These are phyloP conservation scores for Erythrolamprus reginae DNA, from an alignment of 2,113 vertebrate genomes.

Conservation along the genomic window DNA sequence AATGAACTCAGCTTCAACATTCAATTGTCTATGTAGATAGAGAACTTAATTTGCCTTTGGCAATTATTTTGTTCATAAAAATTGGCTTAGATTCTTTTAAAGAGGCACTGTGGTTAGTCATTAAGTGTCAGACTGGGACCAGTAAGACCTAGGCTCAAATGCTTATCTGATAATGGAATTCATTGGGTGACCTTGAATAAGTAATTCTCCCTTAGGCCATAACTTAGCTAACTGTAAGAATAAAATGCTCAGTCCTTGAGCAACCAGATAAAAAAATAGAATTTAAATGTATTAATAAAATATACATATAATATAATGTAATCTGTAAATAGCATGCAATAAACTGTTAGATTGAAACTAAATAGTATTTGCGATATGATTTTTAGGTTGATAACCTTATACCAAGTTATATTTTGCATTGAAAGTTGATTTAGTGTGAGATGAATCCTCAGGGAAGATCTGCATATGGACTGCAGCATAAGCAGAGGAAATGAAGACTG, in stretches of 20 bases:
- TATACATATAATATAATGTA: not conserved
- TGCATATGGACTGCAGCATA: not conserved
- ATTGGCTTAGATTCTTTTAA: not conserved
- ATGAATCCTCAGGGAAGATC: not conserved
- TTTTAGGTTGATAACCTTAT: not conserved
- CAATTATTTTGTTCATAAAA: not conserved
- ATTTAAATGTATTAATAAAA: not conserved
- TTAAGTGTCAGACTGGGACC: not conserved
- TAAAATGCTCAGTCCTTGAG: not conserved
- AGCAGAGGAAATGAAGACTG: not conserved
- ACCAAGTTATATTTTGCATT: not conserved
- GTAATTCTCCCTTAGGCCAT: not conserved
- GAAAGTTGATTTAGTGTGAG: not conserved
- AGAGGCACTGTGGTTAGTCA: not conserved
- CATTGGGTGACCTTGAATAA: not conserved
- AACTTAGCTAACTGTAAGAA: not conserved
- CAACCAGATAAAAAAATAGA: not conserved
- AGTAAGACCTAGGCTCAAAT: not conserved
- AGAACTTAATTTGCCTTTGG: not conserved
- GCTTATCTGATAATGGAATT: not conserved
- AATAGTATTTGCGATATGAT: not conserved
- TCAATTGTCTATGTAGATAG: not conserved
- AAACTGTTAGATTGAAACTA: not conserved
- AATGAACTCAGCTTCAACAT: not conserved
- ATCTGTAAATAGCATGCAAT: not conserved